Evolutionary conservation across 2,113 vertebrate species (phyloP).

Genomic region (Grallaria varia): DNA sequence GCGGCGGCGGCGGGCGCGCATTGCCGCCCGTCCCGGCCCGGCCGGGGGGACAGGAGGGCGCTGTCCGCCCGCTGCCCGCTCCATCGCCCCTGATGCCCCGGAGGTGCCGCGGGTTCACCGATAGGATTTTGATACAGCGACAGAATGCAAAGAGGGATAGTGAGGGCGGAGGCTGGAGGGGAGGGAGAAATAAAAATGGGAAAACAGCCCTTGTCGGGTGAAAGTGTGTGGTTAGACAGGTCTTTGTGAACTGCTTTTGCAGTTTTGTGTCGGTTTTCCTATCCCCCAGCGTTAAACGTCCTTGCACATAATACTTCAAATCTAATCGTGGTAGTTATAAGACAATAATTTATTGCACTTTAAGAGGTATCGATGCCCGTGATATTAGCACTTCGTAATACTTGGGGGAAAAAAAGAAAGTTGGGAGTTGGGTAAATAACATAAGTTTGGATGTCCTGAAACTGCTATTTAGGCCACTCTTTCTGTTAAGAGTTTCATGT

Average conservation of each 20-base stretch:
- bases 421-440: not conserved
- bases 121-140: not conserved
- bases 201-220: not conserved
- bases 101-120: not conserved
- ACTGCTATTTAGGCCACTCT: not conserved
- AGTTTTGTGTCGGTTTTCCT: too few species aligned
- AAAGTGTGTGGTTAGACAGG: not conserved
- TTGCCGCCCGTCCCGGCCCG: too few species aligned
- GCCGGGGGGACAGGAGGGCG: rapidly evolving
- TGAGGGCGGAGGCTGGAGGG: rapidly evolving
- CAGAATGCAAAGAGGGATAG: rapidly evolving
- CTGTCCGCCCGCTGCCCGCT: rapidly evolving
- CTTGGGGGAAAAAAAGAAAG: not conserved
- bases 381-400: not conserved
- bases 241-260: not conserved
- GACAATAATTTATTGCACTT: not conserved
- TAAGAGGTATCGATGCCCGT: rapidly evolving
- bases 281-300: rapidly evolving
- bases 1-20: too few species aligned
- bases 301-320: not conserved
- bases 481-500: not conserved
- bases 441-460: not conserved
- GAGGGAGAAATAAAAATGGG: not conserved
- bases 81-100: not conserved
- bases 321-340: too few species aligned